A percentile compares a stretch with the other conserved stretches of the same genome.
Evolutionary conservation across 2,113 vertebrate species (phyloP).

Genomic region (Pavo muticus): DNA sequence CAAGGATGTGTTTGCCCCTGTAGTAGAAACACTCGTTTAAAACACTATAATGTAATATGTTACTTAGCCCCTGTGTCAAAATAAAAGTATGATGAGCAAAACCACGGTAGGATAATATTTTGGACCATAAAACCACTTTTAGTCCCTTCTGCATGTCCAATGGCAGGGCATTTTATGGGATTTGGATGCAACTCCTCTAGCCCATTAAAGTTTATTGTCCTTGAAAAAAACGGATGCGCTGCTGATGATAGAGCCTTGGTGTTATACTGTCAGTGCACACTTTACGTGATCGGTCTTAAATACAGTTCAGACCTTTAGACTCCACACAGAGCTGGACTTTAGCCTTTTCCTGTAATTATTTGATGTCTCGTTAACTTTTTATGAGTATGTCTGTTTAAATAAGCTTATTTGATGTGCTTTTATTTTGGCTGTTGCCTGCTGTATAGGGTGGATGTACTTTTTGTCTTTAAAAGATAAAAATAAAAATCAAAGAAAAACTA

Average conservation of each 20-base stretch:
- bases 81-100: conserved; percentile 2
- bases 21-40: neutral
- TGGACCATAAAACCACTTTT: conserved; percentile 15
- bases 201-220: conserved; percentile 64
- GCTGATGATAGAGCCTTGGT: conserved; percentile 29
- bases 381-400: conserved; percentile 78
- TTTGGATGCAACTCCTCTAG: conserved; percentile 55
- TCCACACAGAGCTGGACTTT: conserved; percentile 53
- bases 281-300: conserved; percentile 74
- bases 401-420: conserved; percentile 68
- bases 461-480: conserved; percentile 19
- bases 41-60: neutral
- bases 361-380: conserved; percentile 81
- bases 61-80: neutral
- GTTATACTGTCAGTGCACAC: conserved; percentile 14
- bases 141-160: conserved; percentile 24
- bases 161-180: conserved; percentile 62
- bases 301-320: conserved; percentile 63
- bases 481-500: conserved; percentile 34
- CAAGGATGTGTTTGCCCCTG: neutral
- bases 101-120: neutral
- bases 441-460: conserved; percentile 46
- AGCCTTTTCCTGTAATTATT: conserved; percentile 77
- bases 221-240: conserved; percentile 33
- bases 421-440: conserved; percentile 54